Evolutionary conservation across 2,888 invertebrate genomes (phyloP).

Genomic region (Cordilura impudica): DNA sequence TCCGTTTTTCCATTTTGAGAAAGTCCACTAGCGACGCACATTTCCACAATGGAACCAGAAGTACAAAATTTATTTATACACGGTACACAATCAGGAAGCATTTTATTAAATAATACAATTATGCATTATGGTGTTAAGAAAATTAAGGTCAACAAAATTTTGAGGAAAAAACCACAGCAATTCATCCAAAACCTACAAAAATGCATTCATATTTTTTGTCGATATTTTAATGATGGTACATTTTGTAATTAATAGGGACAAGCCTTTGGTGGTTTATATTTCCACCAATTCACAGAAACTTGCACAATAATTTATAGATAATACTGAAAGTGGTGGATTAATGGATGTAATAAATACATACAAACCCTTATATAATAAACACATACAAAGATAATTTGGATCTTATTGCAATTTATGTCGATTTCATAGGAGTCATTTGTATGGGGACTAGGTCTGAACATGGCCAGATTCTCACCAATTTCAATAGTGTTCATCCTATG

Average conservation of each 20-base stretch:
- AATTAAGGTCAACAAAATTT: slow-evolving; percentile 23
- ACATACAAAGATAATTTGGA: no score
- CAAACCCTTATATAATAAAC: no score
- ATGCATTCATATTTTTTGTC: not conserved
- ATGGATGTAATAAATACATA: no score
- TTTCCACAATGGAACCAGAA: slow-evolving; percentile 86
- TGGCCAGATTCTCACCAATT: no score
- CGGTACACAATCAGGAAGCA: slow-evolving; percentile 88
- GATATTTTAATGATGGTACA: not conserved
- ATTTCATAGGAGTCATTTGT: no score
- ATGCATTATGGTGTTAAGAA: slow-evolving; percentile 90
- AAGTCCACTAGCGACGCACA: slow-evolving; percentile 81
- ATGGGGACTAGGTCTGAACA: no score
- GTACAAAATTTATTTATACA: slow-evolving; percentile 85
- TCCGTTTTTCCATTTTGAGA: no score
- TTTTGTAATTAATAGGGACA: slow-evolving; percentile 81
- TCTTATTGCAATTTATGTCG: no score
- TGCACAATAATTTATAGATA: slow-evolving; percentile 82
- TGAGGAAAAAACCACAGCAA: slow-evolving; percentile 19
- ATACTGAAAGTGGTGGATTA: slow-evolving; percentile 89
- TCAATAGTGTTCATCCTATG: no score
- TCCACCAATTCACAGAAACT: slow-evolving; percentile 84
- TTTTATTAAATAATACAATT: slow-evolving; percentile 91
- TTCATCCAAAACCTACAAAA: slow-evolving; percentile 8
- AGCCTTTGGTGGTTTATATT: slow-evolving; percentile 92